Conservation (phyloP, 1,140 invertebrate genomes). For the Acromyrmex heyeri region DNA sequence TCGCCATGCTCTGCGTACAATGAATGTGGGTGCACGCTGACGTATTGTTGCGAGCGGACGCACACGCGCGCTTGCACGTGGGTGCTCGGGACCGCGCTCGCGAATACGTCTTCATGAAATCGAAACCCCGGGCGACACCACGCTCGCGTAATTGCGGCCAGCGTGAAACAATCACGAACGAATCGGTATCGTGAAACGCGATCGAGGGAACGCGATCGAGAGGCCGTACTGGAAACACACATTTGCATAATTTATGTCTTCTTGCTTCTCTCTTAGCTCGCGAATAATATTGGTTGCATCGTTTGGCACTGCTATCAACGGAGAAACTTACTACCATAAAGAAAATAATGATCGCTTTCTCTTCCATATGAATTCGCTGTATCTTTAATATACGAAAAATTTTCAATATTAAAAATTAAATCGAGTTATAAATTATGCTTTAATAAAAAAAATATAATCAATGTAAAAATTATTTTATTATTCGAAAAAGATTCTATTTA, state of each 20-base stretch:
- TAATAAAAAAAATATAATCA: not conserved
- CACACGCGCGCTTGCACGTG: slow-evolving; percentile 62
- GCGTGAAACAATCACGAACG: slow-evolving; percentile 69
- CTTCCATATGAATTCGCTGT: not conserved
- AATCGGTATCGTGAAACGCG: slow-evolving; percentile 55
- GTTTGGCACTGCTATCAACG: not conserved
- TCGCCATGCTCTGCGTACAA: slow-evolving; percentile 74
- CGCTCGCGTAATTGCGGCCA: slow-evolving; percentile 64
- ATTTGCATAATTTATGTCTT: slow-evolving; percentile 55
- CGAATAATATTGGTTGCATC: slow-evolving; percentile 8
- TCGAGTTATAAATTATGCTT: not conserved
- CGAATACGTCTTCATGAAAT: slow-evolving; percentile 83
- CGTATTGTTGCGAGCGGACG: slow-evolving; percentile 71
- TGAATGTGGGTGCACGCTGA: slow-evolving; percentile 80
- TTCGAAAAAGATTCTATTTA: not conserved
- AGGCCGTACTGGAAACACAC: slow-evolving; percentile 40
- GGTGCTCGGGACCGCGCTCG: slow-evolving; percentile 55
- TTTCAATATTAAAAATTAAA: not conserved
- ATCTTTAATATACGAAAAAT: no score
- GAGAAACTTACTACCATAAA: slow-evolving; percentile 21
- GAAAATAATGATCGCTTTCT: slow-evolving; percentile 1
- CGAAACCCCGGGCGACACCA: slow-evolving; percentile 67
- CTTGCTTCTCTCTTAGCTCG: not conserved
- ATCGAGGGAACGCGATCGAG: slow-evolving; percentile 39
- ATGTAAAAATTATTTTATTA: not conserved